Evolutionary conservation across 2,888 invertebrate genomes (phyloP), one percentile per base, ranked within the genome.

Genomic region (Pantelozetes paolii): DNA sequence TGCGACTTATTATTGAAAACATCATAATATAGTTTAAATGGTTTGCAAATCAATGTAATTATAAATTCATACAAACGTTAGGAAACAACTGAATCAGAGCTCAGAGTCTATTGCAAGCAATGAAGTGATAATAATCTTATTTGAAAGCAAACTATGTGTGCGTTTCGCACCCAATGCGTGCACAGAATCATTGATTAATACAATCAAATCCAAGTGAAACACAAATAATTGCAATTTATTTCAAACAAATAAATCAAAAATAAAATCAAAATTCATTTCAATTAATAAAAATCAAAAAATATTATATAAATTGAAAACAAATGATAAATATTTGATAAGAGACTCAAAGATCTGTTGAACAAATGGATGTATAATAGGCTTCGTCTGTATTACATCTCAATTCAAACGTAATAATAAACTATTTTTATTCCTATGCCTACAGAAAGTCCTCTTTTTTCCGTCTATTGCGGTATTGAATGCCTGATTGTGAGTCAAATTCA

Each of bases 401-500:
- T 30, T 62, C 30, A 62, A 2, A 30, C 32, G 32, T 28, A 62
- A 62, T 62, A 62, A 62, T 62, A 3, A 62, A 30, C 62, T 62
- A 62, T 30, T 62, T 62, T 62, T 62, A 54, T 18, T 54, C 3
- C 20, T 50, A 32, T 30, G 62, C 32, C 62, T 62, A 18, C 62
- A 62, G 28, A 62, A 30, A 26, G 13, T 30, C 18, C 8, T 5
- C 13, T 30, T 62, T 28, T 5, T 23, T n/a, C 23, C 2, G 6
- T 20, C 23, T 9, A 5, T 8, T 18, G 30, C 9, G 28, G 32
- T 57, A 57, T 11, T 57, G 13, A 13, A 13, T 18, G 15, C 62
- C n/a, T 62, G 62, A 62, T 62, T 62, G 62, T 62, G 62, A 26
- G 26, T n/a, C n/a, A n/a, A n/a, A n/a, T n/a, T n/a, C n/a, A n/a